Base-by-base conservation (phyloP, 2,113 vertebrate species). In the Indicator indicator region DNA sequence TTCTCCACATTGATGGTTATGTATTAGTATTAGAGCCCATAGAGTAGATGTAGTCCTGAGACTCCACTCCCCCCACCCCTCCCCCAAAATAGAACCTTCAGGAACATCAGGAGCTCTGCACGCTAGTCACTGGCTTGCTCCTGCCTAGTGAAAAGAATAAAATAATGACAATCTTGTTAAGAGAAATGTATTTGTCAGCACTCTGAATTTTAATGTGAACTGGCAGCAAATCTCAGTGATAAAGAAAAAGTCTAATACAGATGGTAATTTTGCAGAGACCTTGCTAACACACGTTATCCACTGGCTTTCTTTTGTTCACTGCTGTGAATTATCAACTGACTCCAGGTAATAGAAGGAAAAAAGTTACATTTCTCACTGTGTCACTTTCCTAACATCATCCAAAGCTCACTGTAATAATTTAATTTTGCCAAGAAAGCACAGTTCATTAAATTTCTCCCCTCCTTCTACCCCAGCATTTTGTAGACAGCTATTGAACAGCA, bases 251-350 rank as follows among this genome's bases (percentile, higher is more conserved):
- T 75, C 83, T 95, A 95, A 96, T 88, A 69, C 0, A 2, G 36
- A 94, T 86, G 76, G 91, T 84, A 94, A 95, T 96, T 96, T 94
- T 86, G n/a, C 88, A 95, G 80, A 87, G 94, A 93, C 92, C 91
- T 93, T 74, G 92, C 93, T 95, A 97, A 95, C 90, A 90, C 38
- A 8, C 92, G 91, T 92, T 96, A 90, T 95, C 95, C 94, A 85
- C 93, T 56, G 60, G 58, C 83, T 94, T 87, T 83, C 94, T 95
- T 97, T 93, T 93, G 90, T 96, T 95, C 96, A 93, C 96, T 0
- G 81, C 95, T 96, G 94, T 95, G 94, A 96, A 86, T 96, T 95
- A 95, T 96, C 96, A 95, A 88, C 86, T 88, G 75, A 95, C 90
- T 95, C 87, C 94, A 93, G 95, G 94, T 78, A 95, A 92, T 44